Evolutionary conservation across 2,797 vertebrate species (phyloP).

Genomic region (Coregonus sp.): DNA sequence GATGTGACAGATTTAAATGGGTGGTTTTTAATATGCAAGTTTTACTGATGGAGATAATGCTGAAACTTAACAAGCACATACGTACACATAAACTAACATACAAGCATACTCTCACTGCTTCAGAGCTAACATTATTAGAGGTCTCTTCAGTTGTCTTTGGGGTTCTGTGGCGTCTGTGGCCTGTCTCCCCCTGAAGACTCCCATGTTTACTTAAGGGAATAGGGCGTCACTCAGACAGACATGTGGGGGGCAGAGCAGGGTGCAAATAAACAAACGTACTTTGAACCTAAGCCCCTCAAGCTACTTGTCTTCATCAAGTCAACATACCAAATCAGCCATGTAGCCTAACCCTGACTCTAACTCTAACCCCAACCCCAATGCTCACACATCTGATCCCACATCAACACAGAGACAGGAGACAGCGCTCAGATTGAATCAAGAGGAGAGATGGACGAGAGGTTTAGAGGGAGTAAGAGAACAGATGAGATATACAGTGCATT

Average conservation of each 20-base stretch:
- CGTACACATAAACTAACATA: neutral
- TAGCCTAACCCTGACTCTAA: constrained; percentile 39
- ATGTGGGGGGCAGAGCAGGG: neutral
- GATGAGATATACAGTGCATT: too few species aligned
- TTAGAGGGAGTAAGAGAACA: neutral
- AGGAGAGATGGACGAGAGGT: neutral
- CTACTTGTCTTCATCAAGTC: constrained; percentile 66
- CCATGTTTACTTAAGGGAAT: constrained; percentile 67
- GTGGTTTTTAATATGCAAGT: neutral
- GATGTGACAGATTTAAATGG: neutral
- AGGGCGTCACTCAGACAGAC: constrained; percentile 57
- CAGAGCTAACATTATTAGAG: neutral
- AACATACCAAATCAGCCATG: constrained; percentile 59
- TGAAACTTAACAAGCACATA: neutral
- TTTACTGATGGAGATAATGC: neutral
- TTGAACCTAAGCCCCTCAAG: constrained; percentile 60
- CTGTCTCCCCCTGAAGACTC: constrained; percentile 25
- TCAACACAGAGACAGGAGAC: neutral
- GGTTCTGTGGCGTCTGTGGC: constrained; percentile 54
- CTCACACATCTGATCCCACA: neutral
- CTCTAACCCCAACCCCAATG: constrained; percentile 25
- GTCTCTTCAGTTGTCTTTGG: constrained; percentile 31
- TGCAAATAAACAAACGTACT: constrained; percentile 59
- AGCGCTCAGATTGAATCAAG: neutral
- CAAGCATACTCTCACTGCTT: neutral